Evolutionary conservation across 2,113 vertebrate species (phyloP), one percentile per base, ranked within the genome.

Genomic region (Trogon surrucura): DNA sequence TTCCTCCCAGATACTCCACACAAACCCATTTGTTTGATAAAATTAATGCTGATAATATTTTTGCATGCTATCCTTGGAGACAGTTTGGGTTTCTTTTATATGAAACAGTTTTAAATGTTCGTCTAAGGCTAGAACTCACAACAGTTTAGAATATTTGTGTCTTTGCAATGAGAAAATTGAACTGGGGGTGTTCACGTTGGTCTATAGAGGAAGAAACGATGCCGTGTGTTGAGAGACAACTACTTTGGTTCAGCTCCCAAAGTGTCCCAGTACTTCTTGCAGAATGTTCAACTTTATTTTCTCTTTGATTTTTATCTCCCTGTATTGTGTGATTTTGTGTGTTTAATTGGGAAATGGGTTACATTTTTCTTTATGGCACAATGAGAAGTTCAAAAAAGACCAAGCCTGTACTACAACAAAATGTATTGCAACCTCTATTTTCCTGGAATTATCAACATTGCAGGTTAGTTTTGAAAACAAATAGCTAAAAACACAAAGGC

Each of bases 21-120:
- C 36, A 83, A 75, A 92, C 57, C 21, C 80, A 70, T 90, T 93
- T 45, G 88, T 81, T 72, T 75, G 74, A 53, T 88, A 83, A 91
- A 95, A 87, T n/a, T 41, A 80, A 71, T 75, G 70, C 19, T 57
- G 65, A 69, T 78, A 57, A 32, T 58, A 69, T 77, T 66, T 45
- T 67, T 80, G 85, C 27, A 89, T 88, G 67, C 27, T 80, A 54
- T 69, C 36, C 11, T 81, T 82, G 21, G 73, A 75, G 36, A n/a
- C 7, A 34, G 48, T 71, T 96, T 74, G n/a, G 25, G 21, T 48
- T 95, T 89, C 79, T 78, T 41, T 75, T 56, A 25, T 57, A 17
- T 71, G 11, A 80, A 93, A 58, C 25, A 58, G 20, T 80, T 96
- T 78, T 10, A 80, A 80, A 69, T 87, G 32, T 69, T 62, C 89